Evolutionary conservation across 1,140 invertebrate genomes (phyloP).

Genomic region (Formica selysi): DNA sequence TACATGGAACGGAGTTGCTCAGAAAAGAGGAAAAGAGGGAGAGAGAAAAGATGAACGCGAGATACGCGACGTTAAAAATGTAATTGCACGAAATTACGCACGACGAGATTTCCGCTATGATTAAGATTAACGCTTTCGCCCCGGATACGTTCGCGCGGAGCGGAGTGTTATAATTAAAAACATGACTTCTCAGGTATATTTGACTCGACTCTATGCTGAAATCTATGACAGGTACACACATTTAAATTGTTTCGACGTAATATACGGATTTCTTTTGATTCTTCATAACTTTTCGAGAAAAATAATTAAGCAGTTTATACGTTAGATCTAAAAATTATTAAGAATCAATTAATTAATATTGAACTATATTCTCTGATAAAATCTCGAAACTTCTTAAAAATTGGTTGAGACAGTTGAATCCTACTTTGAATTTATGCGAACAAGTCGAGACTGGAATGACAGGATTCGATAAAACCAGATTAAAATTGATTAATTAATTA

Average conservation of each 20-base stretch:
- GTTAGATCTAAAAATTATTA: background rate
- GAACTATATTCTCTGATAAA: background rate
- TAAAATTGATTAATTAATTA: background rate
- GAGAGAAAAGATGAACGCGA: background rate
- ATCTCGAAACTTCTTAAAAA: background rate
- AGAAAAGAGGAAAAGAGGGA: background rate
- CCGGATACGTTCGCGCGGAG: background rate
- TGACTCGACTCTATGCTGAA: background rate
- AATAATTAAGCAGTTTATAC: background rate
- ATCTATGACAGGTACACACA: background rate
- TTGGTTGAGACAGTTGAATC: background rate
- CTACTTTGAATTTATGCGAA: too few relatives aligned
- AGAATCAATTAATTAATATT: background rate
- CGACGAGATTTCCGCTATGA: slow-evolving; percentile 3
- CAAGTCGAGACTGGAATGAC: background rate
- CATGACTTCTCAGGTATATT: background rate
- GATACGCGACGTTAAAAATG: slow-evolving; percentile 5
- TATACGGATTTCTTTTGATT: background rate
- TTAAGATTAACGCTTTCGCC: slow-evolving; percentile 4
- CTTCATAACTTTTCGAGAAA: background rate
- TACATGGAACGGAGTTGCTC: background rate
- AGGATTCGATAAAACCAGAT: background rate
- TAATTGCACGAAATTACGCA: slow-evolving; percentile 42
- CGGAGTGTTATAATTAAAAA: slow-evolving; percentile 12
- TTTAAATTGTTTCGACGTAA: background rate